Base-by-base conservation (phyloP, 1,140 invertebrate species). In the Pectinophora gossypiella region DNA sequence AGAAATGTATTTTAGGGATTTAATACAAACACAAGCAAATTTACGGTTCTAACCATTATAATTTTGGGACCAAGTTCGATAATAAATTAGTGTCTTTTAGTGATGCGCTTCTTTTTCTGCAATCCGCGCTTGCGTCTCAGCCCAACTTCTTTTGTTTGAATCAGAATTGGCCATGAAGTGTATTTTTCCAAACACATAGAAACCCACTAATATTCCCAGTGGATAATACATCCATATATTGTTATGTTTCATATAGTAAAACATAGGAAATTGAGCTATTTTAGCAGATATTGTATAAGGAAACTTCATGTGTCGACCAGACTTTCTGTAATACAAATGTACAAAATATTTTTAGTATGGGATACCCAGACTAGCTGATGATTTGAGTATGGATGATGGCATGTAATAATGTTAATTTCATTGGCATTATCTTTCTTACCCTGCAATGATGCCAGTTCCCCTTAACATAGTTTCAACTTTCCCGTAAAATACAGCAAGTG, bases 241-340 rank as follows among this genome's bases (percentile, higher is more conserved):
- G 54, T 90, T 89, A 53, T 93, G 89, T 42, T 91, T 89, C 35
- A 88, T 76, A 61, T 93, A 91, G 66, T 78, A 87, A 72, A 89
- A 90, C 27, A 75, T 90, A 18, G 93, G 94, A 72, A 95, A 95
- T 56, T 94, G 92, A 18, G 87, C 91, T 15, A 94, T 61, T 81
- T 94, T 94, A n/a, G 93, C 92, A 6, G 90, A 72, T 0, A 91
- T 56, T 0, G 93, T 95, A 62, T 94, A 94, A 2, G 93, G 93
- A 76, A 82, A 95, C 78, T 92, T 93, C 93, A 94, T 94, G 12
- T 89, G 90, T 12, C 91, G 67, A 48, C 75, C 80, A 15, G 79
- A 81, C 65, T 81, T 80, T 27, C 80, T 84, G 62, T 51, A 75
- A 45, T n/a, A n/a, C n/a, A n/a, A n/a, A n/a, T n/a, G n/a, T n/a